Percentiles rank a stretch among this genome's conserved stretches.
Conservation (phyloP, 2,888 invertebrate species). For the Seira musarum region DNA sequence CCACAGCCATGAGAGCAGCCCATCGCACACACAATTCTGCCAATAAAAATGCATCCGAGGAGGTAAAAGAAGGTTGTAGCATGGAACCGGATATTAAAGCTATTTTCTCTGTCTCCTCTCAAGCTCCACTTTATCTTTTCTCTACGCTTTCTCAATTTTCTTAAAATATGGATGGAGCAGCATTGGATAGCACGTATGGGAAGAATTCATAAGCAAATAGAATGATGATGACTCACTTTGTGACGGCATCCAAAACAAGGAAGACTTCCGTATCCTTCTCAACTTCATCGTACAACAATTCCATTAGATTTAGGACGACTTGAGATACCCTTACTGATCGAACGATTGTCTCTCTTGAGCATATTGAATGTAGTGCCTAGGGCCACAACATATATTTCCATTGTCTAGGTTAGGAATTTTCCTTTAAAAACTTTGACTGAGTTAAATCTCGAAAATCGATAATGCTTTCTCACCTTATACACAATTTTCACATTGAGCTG, state of each 20-base stretch:
- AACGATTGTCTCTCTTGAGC: constrained; percentile 86
- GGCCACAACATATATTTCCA: constrained; percentile 69
- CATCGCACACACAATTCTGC: constrained; percentile 87
- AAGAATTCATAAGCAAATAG: background rate
- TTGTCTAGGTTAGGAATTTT: no score
- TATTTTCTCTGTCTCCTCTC: constrained; percentile 21
- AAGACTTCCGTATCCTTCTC: constrained; percentile 69
- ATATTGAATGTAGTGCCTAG: constrained; percentile 89
- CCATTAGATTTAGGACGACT: constrained; percentile 92
- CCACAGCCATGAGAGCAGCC: constrained; percentile 98
- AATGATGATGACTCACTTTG: constrained; percentile 63
- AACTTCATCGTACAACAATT: constrained; percentile 84
- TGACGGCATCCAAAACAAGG: constrained; percentile 66
- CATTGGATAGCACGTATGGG: background rate
- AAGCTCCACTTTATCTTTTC: background rate
- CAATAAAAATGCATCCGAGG: constrained; percentile 42
- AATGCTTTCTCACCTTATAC: constrained; percentile 78
- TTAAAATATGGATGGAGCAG: background rate
- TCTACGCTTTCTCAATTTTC: background rate
- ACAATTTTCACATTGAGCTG: constrained; percentile 94
- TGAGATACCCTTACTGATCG: constrained; percentile 93
- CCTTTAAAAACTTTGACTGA: background rate
- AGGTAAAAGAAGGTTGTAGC: background rate
- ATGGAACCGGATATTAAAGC: constrained; percentile 46
- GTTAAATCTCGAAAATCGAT: background rate